Evolutionary conservation across 1,140 invertebrate genomes (phyloP).

Genomic region (Bradysia coprophila): DNA sequence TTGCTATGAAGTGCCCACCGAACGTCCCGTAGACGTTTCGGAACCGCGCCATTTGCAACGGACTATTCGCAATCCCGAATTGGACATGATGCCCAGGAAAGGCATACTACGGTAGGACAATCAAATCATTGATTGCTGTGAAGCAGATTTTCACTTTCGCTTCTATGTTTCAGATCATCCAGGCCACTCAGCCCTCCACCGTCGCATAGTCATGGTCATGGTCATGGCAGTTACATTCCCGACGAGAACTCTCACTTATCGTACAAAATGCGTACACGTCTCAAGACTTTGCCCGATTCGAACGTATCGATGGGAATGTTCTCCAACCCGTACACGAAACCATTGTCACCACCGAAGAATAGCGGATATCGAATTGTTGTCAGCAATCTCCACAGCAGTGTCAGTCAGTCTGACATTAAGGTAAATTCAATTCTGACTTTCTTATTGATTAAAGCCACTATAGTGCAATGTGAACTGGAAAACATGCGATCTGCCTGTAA

Average conservation of each 20-base stretch:
- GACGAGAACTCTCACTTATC: constrained; percentile 15
- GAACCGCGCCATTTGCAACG: neutral
- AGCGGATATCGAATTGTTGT: constrained; percentile 62
- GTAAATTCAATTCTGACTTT: too few species aligned
- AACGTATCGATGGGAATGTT: constrained; percentile 28
- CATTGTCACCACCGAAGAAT: constrained; percentile 22
- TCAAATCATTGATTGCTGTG: too few species aligned
- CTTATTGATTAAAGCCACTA: too few species aligned
- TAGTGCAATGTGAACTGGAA: too few species aligned
- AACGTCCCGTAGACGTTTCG: neutral
- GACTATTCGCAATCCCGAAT: neutral
- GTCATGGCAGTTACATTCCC: constrained; percentile 11
- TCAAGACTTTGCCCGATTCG: constrained; percentile 19
- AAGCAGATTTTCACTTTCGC: constrained; percentile 5
- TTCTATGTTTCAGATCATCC: too few species aligned
- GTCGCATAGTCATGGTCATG: too few species aligned
- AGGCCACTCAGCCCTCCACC: too few species aligned
- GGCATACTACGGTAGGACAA: constrained; percentile 7
- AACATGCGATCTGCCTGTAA: too few species aligned
- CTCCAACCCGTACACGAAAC: constrained; percentile 21
- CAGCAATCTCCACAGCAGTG: constrained; percentile 67
- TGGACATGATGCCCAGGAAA: constrained; percentile 6
- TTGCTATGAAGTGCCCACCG: constrained; percentile 13
- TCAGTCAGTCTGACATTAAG: constrained; percentile 76
- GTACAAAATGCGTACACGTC: constrained; percentile 16